These are phyloP conservation scores for Sprattus sprattus DNA, from an alignment of 2,113 vertebrate genomes.

Conservation along the genomic window DNA sequence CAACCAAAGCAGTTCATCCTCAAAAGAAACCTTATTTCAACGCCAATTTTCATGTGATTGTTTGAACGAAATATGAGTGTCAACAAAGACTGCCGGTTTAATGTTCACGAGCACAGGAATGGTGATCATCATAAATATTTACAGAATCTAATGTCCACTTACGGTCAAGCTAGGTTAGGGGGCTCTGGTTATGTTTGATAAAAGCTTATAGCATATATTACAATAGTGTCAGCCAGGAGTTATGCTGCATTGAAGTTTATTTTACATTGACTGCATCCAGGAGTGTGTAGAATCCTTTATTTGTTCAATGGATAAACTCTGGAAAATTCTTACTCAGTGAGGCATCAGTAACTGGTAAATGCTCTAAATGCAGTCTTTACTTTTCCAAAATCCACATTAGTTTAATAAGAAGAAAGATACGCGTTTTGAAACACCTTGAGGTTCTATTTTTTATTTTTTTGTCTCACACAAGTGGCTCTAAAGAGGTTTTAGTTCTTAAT, in stretches of 20 bases:
- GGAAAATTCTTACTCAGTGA: not conserved
- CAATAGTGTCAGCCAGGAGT: not conserved
- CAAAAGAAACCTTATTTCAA: not conserved
- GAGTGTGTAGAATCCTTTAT: not conserved
- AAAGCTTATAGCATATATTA: not conserved
- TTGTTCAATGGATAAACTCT: not conserved
- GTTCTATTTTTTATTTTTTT: no score
- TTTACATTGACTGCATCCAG: not conserved
- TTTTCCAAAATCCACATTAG: no score
- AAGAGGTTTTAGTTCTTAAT: no score
- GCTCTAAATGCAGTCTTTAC: not conserved
- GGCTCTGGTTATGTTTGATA: not conserved
- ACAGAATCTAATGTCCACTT: not conserved
- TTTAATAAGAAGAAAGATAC: no score
- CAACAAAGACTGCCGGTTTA: not conserved
- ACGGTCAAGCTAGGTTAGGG: not conserved
- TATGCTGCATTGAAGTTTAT: not conserved
- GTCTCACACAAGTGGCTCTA: no score
- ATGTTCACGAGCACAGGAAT: not conserved
- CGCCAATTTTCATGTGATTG: slow-evolving; percentile 1
- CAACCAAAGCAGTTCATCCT: not conserved
- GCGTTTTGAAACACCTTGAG: no score
- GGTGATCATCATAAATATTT: not conserved
- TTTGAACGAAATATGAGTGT: not conserved
- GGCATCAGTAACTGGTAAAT: not conserved